A percentile compares a stretch with the other conserved stretches of the same genome.
Evolutionary conservation across 2,113 vertebrate genomes (phyloP).

Genomic region (Pantherophis guttatus): DNA sequence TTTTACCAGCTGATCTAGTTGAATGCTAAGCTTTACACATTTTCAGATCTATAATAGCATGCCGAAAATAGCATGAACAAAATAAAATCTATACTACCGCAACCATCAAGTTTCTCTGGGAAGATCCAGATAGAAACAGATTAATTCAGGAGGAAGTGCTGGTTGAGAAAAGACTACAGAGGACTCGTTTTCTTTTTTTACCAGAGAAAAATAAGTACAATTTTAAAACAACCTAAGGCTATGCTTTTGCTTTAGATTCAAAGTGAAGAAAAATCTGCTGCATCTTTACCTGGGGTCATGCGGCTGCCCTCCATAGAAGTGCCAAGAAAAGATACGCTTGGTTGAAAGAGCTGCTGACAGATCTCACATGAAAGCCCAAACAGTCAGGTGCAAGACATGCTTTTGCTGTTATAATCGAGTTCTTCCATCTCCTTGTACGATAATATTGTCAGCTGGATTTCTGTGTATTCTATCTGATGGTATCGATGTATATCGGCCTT

Average conservation of each 20-base stretch:
- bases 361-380: neutral
- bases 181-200: neutral
- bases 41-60: neutral
- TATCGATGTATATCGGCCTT: neutral
- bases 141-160: neutral
- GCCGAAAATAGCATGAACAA: neutral
- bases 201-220: neutral
- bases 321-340: neutral
- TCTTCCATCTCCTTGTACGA: neutral
- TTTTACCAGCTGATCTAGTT: neutral
- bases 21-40: neutral
- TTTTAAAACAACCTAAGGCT: neutral
- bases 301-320: neutral
- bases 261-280: neutral
- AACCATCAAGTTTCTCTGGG: neutral
- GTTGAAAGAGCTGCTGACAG: neutral
- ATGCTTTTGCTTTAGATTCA: neutral
- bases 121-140: neutral
- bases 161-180: neutral
- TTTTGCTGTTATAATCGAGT: neutral
- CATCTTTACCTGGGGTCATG: neutral
- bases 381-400: neutral
- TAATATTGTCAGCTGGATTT: neutral
- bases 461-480: neutral
- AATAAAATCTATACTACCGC: neutral